Base-by-base conservation (phyloP, 2,888 invertebrate genomes). In the Apomyelois bistriatella region DNA sequence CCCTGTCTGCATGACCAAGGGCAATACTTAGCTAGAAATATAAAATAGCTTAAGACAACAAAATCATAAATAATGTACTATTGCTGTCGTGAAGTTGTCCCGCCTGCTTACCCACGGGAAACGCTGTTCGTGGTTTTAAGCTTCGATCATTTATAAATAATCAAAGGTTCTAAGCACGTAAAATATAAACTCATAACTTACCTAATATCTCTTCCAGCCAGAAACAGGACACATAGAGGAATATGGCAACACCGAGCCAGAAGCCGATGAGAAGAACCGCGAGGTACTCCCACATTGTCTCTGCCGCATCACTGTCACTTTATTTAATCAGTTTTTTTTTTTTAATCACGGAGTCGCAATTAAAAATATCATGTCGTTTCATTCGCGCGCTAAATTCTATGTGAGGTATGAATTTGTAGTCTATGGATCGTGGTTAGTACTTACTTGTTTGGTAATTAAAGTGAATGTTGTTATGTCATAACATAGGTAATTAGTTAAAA, bases 171-270 rank as follows among this genome's bases (percentile, higher is more conserved):
- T n/a, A n/a, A n/a, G n/a, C n/a, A n/a, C n/a, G n/a, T n/a, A n/a
- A n/a, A n/a, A n/a, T n/a, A n/a, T n/a, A n/a, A n/a, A n/a, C n/a
- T n/a, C n/a, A n/a, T n/a, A n/a, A 86, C 93, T 93, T 79, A 93
- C 93, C 93, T 66, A 93, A 85, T 57, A 92, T 85, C 68, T 92
- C 93, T 66, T 93, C 93, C 46, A 93, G 82, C 82, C 92, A 85
- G 69, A 92, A 92, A 68, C 86, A 91, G 71, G 90, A 87, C 61
- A 92, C 76, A 66, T 90, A 91, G 48, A 91, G 76, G 68, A 91
- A 84, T 60, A 87, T 82, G 72, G 90, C 90, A 48, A 90, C 82
- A 46, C 91, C 91, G 13, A 90, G 79, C 90, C 91, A 91, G 58
- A 90, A 90, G 38, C 90, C 91, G 55, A 86, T 72, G 43, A 90